A percentile compares a stretch with the other conserved stretches of the same genome.
These are phyloP conservation scores for Actinernus sp. DNA, from an alignment of 92 coral and sea anemone species.

Conservation along the genomic window DNA sequence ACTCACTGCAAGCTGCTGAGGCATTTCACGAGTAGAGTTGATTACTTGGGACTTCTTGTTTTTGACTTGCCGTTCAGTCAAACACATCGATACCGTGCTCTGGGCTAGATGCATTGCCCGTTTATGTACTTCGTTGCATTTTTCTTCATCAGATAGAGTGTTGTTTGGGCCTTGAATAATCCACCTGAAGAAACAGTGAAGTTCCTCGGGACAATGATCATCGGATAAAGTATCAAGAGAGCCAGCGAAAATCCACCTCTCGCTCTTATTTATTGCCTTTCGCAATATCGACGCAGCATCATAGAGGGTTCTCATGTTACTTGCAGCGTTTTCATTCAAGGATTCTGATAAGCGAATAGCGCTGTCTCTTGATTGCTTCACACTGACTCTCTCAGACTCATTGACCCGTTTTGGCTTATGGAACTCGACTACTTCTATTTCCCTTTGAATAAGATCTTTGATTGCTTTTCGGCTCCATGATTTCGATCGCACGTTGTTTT, in stretches of 20 bases:
- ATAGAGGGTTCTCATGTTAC: neutral
- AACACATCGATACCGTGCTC: slow-evolving; percentile 40
- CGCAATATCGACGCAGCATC: slow-evolving; percentile 1
- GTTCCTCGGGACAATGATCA: slow-evolving; percentile 1
- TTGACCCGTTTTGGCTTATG: slow-evolving; percentile 9
- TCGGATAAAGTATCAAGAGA: neutral
- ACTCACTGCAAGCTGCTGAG: slow-evolving; percentile 51
- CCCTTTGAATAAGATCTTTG: slow-evolving; percentile 23
- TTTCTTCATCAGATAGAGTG: slow-evolving; percentile 22
- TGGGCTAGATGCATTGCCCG: slow-evolving; percentile 52
- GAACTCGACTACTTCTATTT: slow-evolving; percentile 12
- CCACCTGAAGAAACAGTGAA: slow-evolving; percentile 15
- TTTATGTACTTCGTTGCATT: slow-evolving; percentile 48
- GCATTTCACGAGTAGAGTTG: slow-evolving; percentile 39
- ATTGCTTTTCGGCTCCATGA: slow-evolving; percentile 12
- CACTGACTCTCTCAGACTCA: neutral
- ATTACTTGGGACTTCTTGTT: slow-evolving; percentile 36
- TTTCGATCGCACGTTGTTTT: slow-evolving; percentile 2
- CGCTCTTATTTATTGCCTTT: slow-evolving; percentile 28
- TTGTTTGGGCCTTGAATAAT: slow-evolving; percentile 4
- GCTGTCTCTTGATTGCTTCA: slow-evolving; percentile 1
- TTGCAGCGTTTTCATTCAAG: neutral
- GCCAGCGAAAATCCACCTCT: slow-evolving; percentile 26
- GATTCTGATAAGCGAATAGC: neutral
- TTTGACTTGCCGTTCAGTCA: slow-evolving; percentile 45